phyloP scores from a whole-genome alignment of 2,113 vertebrate species.

The Nycticryphes semicollaris region DNA sequence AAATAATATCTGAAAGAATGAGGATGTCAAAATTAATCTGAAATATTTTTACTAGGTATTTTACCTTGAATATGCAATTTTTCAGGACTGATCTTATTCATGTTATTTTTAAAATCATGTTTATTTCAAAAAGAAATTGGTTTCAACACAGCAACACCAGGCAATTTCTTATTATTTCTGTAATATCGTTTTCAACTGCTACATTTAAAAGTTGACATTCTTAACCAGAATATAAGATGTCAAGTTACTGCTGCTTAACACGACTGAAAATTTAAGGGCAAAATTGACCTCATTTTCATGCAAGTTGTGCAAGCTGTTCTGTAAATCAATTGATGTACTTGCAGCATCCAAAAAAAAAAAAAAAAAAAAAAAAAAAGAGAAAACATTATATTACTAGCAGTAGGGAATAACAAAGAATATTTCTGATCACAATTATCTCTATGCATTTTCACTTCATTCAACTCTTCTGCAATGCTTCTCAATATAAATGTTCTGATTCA shows the following conservation, averaged over 20 bases:
- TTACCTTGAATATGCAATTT: neutral
- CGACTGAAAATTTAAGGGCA: neutral
- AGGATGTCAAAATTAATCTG: neutral
- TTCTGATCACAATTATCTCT: neutral
- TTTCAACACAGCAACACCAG: neutral
- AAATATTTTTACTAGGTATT: neutral
- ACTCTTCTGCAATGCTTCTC: neutral
- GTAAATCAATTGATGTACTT: neutral
- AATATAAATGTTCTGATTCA: neutral
- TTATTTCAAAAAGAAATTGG: neutral
- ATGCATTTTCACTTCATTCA: neutral
- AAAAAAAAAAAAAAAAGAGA: too few relatives aligned
- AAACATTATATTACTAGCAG: neutral
- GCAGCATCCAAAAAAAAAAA: neutral
- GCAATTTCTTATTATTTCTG: neutral
- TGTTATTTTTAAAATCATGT: neutral
- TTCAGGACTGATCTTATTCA: neutral
- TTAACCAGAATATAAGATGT: neutral
- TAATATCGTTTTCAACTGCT: neutral
- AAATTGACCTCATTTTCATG: neutral
- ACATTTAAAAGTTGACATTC: neutral
- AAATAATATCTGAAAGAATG: neutral
- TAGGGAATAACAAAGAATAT: neutral
- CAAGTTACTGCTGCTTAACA: neutral
- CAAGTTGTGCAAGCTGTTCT: neutral